These are phyloP conservation scores for Lethenteron camtschaticum DNA, from an alignment of 2,113 vertebrate species.

Conservation along the genomic window DNA sequence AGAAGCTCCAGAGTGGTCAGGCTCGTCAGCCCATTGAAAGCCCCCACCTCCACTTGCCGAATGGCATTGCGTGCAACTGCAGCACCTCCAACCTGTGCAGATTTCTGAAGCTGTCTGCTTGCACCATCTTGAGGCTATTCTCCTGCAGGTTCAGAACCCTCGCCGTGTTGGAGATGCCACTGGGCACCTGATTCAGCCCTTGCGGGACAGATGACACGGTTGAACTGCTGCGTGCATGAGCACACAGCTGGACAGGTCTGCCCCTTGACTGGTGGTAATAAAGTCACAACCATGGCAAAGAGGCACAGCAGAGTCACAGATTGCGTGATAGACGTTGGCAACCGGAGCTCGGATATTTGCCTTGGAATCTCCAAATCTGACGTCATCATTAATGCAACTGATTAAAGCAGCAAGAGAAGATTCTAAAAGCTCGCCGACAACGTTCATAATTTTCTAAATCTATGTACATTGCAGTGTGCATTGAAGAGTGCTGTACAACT, in stretches of 20 bases:
- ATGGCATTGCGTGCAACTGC: slow-evolving; percentile 84
- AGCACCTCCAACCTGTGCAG: slow-evolving; percentile 87
- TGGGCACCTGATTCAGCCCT: slow-evolving; percentile 59
- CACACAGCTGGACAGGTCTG: slow-evolving; percentile 61
- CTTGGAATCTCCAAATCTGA: too few relatives aligned
- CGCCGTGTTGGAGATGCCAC: slow-evolving; percentile 70
- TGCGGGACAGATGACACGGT: slow-evolving; percentile 92
- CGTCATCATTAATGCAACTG: too few relatives aligned
- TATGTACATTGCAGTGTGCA: too few relatives aligned
- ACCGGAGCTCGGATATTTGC: too few relatives aligned
- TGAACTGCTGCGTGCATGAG: slow-evolving; percentile 88
- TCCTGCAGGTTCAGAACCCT: slow-evolving; percentile 95
- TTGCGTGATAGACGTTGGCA: too few relatives aligned
- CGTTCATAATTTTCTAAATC: too few relatives aligned
- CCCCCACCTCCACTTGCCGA: slow-evolving; percentile 89
- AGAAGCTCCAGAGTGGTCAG: slow-evolving; percentile 95
- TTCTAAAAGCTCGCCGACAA: too few relatives aligned
- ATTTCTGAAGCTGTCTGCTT: slow-evolving; percentile 83
- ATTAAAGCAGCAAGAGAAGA: too few relatives aligned
- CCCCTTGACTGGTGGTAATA: neutral
- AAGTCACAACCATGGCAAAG: too few relatives aligned
- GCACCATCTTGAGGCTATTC: slow-evolving; percentile 86
- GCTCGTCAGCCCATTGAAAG: slow-evolving; percentile 83
- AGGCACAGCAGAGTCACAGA: too few relatives aligned
- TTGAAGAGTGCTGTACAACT: too few relatives aligned